Base-by-base conservation (phyloP, 2,113 vertebrate genomes). In the Saccopteryx bilineata region DNA sequence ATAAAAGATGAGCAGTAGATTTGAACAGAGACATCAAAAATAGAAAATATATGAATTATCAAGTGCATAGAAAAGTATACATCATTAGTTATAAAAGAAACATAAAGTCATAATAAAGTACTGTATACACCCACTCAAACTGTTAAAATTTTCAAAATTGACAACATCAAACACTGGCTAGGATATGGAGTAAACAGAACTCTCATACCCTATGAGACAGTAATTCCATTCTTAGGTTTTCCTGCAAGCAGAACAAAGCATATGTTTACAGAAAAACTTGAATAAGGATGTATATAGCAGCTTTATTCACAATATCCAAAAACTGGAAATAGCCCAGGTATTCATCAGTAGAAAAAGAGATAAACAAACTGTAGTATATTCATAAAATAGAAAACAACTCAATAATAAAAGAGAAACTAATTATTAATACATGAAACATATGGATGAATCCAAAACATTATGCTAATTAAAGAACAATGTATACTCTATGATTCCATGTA, bases 391-490 rank as follows among this genome's bases (percentile, higher is more conserved):
- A 75, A 80, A 21, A 94, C 7, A 58, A 39, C 65, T 83, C 23
- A 60, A 28, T 23, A 84, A 83, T 90, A 69, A 87, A 95, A 61
- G 39, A 87, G 31, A 24, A 92, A 60, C 33, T 18, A 58, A 26
- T 88, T 93, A 48, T 61, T 76, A 33, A 84, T n/a, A 65, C 5
- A 76, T 48, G 2, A 21, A 94, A 60, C 19, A 65, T n/a, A 74
- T 31, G 19, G 26, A 65, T 75, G 10, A 80, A 12, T 84, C 54
- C 39, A 84, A 82, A 83, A 76, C 2, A 58, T 5, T 39, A 18
- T 52, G 28, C 28, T 66, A 13, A 48, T 28, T 8, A 39, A 86
- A 93, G 54, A 48, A 85, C 4, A 91, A 48, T 48, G 7, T 6
- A 81, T 39, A 48, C 52, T 39, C 68, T 14, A 26, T 18, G 11